These are phyloP conservation scores for Dunckerocampus dactyliophorus DNA, from an alignment of 2,113 vertebrate genomes.

Conservation along the genomic window DNA sequence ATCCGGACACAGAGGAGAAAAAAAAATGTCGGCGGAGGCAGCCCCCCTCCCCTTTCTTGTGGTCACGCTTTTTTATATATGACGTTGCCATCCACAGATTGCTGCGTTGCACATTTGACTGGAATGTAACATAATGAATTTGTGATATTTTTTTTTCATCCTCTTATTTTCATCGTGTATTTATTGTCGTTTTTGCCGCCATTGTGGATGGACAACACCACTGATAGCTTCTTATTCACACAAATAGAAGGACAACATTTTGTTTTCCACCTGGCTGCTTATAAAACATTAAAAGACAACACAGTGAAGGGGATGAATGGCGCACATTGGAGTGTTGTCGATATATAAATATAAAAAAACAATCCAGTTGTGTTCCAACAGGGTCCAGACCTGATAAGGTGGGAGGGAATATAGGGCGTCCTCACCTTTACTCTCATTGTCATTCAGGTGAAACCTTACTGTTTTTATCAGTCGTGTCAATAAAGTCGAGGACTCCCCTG, in stretches of 20 bases:
- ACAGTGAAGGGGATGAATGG: not conserved
- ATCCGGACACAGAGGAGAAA: conserved; percentile 9
- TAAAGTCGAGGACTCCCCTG: conserved; percentile 64
- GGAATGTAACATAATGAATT: conserved; percentile 75
- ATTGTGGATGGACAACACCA: not conserved
- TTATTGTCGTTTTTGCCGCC: not conserved
- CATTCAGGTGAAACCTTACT: conserved; percentile 57
- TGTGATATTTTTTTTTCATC: conserved; percentile 72
- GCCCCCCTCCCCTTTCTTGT: conserved; percentile 18
- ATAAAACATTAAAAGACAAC: not conserved
- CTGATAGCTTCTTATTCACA: not conserved
- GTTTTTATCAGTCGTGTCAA: conserved; percentile 67
- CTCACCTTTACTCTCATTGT: conserved; percentile 45
- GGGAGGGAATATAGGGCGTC: conserved; percentile 36
- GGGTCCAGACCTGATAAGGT: conserved; percentile 3
- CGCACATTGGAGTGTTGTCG: not conserved
- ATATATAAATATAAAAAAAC: not conserved
- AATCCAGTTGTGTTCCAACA: not conserved
- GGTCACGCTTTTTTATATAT: conserved; percentile 49
- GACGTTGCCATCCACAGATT: conserved; percentile 69
- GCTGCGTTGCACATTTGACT: conserved; percentile 76
- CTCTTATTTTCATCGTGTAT: conserved; percentile 49
- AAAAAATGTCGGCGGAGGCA: conserved; percentile 28
- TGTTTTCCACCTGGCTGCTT: not conserved
- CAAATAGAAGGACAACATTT: not conserved